Evolutionary conservation across 2,797 vertebrate species (phyloP), one percentile per base, ranked within the genome.

Genomic region (Brachyrhaphis roseni): DNA sequence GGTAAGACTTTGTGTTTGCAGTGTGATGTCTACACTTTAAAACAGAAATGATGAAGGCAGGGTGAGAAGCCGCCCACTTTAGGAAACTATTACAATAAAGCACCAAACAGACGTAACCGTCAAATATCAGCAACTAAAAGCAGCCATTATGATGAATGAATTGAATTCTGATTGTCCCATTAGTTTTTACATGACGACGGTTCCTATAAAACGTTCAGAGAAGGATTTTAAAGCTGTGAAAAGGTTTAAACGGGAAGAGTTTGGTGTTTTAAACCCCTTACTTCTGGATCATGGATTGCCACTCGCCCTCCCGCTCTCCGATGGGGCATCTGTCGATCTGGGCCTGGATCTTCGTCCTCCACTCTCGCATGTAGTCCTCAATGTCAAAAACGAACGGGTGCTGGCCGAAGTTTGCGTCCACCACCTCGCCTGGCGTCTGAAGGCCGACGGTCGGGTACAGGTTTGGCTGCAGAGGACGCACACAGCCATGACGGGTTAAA

Each of bases 271-370:
- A 41, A 66, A n/a, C 73, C 36, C 57, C 97, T 97, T 94, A 99
- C 98, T 98, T 99, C 95, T 99, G 98, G 89, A 99, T 97, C 97
- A 98, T 98, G 80, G 97, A 97, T 91, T 99, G 98, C 98, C 98
- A 99, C 94, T 98, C 98, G 87, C 98, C 98, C 92, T 98, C 97
- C 28, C 96, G 96, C 93, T 98, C 98, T 77, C 97, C 97, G 36
- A 98, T 97, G 82, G 98, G 98, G 89, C 97, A 99, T 77, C 97
- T 94, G 85, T 98, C 97, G 62, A 99, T 97, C 92, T 98, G 97
- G 89, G 97, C 95, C 94, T 99, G 97, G 85, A 99, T 98, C 95
- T 99, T 99, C 11, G 97, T 97, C 94, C 97, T 96, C 98, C 98
- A 99, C 89, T 99, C 98, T 5, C 97, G 96, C 98, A 99, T 99